phyloP scores from a whole-genome alignment of 2,888 invertebrate species.

The Acleris emargana region DNA sequence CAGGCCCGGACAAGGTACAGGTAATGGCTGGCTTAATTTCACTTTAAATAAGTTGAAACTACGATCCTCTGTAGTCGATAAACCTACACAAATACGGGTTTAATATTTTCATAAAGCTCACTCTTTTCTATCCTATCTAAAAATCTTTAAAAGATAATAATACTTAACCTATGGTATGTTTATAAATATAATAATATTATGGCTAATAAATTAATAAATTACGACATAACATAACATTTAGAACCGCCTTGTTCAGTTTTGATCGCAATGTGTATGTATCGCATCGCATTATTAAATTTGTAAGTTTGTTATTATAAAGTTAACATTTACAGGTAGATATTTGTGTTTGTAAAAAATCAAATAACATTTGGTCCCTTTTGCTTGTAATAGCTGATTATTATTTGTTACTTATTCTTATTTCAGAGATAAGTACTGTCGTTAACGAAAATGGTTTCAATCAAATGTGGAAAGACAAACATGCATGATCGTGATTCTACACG shows the following conservation, averaged over 20 bases:
- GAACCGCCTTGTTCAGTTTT: constrained; percentile 66
- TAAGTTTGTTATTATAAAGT: constrained; percentile 48
- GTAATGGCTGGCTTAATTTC: constrained; percentile 74
- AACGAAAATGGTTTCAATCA: constrained; percentile 58
- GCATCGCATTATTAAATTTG: constrained; percentile 50
- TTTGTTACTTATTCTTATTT: constrained; percentile 57
- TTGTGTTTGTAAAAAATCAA: constrained; percentile 58
- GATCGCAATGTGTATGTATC: constrained; percentile 51
- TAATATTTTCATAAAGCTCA: constrained; percentile 78
- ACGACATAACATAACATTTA: constrained; percentile 63
- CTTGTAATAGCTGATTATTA: constrained; percentile 77
- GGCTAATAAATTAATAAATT: constrained; percentile 80
- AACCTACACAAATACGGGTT: constrained; percentile 66
- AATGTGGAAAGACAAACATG: constrained; percentile 58
- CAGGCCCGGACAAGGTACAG: constrained; percentile 66
- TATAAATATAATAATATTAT: constrained; percentile 82
- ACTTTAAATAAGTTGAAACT: constrained; percentile 65
- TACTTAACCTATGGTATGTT: constrained; percentile 83
- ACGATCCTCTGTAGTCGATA: constrained; percentile 59
- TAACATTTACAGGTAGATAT: constrained; percentile 16
- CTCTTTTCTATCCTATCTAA: constrained; percentile 79
- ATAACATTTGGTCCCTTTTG: constrained; percentile 82
- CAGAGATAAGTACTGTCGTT: constrained; percentile 58
- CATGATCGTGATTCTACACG: constrained; percentile 49
- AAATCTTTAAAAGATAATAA: constrained; percentile 80